These are phyloP conservation scores for Glaucomys volans DNA, from an alignment of 2,113 vertebrate genomes.

Conservation along the genomic window DNA sequence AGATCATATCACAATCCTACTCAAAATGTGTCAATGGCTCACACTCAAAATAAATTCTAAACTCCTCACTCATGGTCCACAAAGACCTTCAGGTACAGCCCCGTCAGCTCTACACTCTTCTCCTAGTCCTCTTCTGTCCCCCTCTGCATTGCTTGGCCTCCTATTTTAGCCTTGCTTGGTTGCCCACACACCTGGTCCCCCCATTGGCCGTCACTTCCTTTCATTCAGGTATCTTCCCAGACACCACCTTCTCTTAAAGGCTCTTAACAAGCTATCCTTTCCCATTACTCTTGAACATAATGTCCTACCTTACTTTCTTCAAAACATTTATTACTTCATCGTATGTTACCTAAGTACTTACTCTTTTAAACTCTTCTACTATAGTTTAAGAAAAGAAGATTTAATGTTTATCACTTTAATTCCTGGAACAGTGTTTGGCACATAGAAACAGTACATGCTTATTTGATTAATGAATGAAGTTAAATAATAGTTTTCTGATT, in stretches of 20 bases:
- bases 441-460: neutral
- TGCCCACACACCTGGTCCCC: neutral
- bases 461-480: neutral
- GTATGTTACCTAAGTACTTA: neutral
- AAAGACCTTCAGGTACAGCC: neutral
- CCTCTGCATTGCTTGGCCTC: too few species aligned
- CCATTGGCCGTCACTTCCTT: neutral
- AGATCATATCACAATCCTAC: neutral
- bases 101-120: neutral
- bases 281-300: neutral
- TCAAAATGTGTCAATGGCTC: neutral
- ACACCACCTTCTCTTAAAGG: neutral
- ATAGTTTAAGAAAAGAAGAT: neutral
- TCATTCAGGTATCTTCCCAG: too few species aligned
- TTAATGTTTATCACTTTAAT: neutral
- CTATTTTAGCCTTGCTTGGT: rapidly evolving
- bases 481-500: constrained; percentile 29
- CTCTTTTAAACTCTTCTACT: neutral
- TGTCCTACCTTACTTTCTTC: neutral
- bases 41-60: neutral
- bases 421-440: neutral
- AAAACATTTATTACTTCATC: neutral
- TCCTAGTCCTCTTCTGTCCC: neutral
- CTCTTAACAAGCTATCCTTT: neutral
- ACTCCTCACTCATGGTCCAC: neutral